phyloP scores from a whole-genome alignment of 2,797 vertebrate genomes.

The Intellagama lesueurii region DNA sequence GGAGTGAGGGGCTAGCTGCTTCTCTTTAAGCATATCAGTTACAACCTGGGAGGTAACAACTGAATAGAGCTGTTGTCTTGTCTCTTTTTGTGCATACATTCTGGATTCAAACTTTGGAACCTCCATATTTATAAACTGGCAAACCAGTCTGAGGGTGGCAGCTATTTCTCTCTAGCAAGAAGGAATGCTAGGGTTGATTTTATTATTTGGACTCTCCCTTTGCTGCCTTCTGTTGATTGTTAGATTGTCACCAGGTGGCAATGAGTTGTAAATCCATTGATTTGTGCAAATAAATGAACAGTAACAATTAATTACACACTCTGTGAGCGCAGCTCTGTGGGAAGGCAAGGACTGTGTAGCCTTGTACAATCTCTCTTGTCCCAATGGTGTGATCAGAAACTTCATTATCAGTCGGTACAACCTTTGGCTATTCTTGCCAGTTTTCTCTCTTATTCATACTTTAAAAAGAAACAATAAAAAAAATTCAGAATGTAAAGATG shows the following conservation, averaged over 20 bases:
- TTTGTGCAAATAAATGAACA: conserved; percentile 67
- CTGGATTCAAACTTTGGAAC: neutral
- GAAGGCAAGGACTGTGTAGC: conserved; percentile 43
- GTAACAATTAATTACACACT: conserved; percentile 73
- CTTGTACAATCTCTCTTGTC: neutral
- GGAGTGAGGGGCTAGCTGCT: too few species aligned
- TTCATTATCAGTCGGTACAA: conserved; percentile 44
- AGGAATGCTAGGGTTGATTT: neutral
- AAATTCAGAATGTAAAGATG: neutral
- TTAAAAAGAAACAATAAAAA: neutral
- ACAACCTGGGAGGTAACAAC: too few species aligned
- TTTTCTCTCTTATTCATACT: conserved; percentile 29
- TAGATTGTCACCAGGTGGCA: conserved; percentile 51
- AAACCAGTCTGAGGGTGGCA: neutral
- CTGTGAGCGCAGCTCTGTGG: conserved; percentile 58
- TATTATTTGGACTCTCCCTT: conserved; percentile 16
- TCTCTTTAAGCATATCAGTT: too few species aligned
- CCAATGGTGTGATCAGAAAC: conserved; percentile 50
- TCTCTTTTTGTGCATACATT: neutral
- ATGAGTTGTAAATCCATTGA: conserved; percentile 62
- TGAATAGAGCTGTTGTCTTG: neutral
- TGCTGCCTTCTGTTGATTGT: conserved; percentile 39
- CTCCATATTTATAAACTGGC: neutral
- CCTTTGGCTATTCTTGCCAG: conserved; percentile 49
- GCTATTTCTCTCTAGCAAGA: neutral